Evolutionary conservation across 2,797 vertebrate species (phyloP).

Genomic region (Podarcis lilfordi): DNA sequence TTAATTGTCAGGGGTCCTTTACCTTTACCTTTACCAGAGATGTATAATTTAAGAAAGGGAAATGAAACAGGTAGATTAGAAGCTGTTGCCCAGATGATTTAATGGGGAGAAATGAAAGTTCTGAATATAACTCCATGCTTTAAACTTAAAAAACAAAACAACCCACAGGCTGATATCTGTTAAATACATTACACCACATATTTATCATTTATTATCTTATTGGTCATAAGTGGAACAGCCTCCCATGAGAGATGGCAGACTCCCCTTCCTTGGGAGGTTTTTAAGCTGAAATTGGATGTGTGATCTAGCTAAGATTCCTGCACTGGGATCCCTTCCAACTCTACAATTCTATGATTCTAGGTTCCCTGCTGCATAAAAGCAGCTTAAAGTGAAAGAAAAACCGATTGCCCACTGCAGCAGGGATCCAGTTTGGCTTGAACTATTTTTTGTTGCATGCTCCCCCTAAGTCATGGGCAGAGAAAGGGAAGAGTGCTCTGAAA

Average conservation of each 20-base stretch:
- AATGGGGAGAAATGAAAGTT: background rate
- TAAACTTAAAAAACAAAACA: background rate
- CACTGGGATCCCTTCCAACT: too few relatives aligned
- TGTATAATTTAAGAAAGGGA: background rate
- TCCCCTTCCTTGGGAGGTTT: too few relatives aligned
- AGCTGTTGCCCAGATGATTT: background rate
- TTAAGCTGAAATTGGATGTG: too few relatives aligned
- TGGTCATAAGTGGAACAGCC: background rate
- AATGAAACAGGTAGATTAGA: background rate
- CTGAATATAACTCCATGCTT: background rate
- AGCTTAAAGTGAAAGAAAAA: background rate
- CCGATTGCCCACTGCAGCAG: too few relatives aligned
- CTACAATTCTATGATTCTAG: too few relatives aligned
- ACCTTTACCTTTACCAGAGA: too few relatives aligned
- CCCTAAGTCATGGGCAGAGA: background rate
- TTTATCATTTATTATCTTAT: background rate
- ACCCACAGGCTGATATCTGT: background rate
- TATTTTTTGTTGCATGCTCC: background rate
- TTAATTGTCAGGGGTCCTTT: too few relatives aligned
- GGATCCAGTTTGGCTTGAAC: background rate
- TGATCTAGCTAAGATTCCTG: too few relatives aligned
- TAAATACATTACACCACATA: background rate
- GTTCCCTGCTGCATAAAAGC: background rate
- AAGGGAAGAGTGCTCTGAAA: rapidly evolving
- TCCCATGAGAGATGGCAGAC: too few relatives aligned